phyloP scores from a whole-genome alignment of 2,113 vertebrate species.

The Anarhynchus alexandrinus region DNA sequence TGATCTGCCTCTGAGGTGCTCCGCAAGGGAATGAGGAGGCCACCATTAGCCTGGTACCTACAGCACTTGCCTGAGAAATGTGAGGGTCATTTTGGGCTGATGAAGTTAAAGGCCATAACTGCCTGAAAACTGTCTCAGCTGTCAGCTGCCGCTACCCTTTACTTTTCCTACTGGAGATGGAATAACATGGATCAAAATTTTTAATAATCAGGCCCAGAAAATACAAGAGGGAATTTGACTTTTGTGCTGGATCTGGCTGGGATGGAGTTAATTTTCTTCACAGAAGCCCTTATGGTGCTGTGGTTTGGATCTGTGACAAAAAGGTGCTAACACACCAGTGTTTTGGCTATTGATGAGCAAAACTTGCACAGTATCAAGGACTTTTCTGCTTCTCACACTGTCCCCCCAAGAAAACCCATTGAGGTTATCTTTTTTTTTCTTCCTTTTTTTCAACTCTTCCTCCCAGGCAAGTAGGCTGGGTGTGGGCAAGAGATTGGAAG shows the following conservation, averaged over 20 bases:
- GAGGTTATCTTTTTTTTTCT: background rate
- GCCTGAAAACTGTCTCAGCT: background rate
- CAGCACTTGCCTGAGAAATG: background rate
- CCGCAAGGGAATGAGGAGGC: background rate
- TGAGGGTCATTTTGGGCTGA: background rate
- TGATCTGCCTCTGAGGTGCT: background rate
- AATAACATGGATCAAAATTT: background rate
- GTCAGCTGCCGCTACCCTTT: background rate
- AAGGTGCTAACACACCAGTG: fast-evolving
- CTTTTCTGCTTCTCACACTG: background rate
- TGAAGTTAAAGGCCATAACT: background rate
- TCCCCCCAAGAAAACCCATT: fast-evolving
- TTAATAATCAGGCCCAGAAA: background rate
- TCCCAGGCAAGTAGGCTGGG: too few relatives aligned
- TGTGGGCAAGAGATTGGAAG: background rate
- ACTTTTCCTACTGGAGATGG: background rate
- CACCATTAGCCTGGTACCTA: background rate
- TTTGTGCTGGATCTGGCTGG: background rate
- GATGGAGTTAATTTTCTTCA: background rate
- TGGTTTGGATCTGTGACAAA: background rate
- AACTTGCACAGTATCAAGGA: background rate
- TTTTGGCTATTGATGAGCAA: background rate
- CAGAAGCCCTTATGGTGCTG: background rate
- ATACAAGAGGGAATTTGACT: background rate
- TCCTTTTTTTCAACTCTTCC: background rate